These are phyloP conservation scores for Coluber constrictor DNA, from an alignment of 2,797 vertebrate species.

Conservation along the genomic window DNA sequence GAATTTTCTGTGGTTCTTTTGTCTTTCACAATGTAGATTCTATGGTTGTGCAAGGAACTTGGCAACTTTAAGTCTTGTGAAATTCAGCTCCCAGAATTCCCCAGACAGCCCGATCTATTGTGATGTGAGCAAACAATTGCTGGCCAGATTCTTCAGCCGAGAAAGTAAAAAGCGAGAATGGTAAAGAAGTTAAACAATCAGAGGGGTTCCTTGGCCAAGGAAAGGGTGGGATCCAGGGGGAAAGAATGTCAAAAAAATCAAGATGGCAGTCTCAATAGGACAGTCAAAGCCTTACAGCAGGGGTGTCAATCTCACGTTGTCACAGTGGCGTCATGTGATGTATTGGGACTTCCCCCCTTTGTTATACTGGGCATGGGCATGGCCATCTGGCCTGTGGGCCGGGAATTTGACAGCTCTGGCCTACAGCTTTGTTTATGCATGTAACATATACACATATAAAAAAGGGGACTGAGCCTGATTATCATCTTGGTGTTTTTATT, in stretches of 20 bases:
- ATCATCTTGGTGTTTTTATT: neutral
- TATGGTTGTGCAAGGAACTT: neutral
- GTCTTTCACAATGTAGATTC: neutral
- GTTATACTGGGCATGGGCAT: fast-evolving
- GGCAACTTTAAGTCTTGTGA: neutral
- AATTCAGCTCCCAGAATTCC: neutral
- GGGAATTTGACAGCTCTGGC: neutral
- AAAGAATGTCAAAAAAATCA: neutral
- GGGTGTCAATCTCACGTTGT: no score
- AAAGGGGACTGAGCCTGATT: neutral
- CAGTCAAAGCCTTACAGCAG: neutral
- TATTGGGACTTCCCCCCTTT: no score
- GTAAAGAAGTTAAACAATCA: neutral
- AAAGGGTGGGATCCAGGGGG: neutral
- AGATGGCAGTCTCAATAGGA: neutral
- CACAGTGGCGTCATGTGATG: no score
- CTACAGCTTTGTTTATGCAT: neutral
- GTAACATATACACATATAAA: neutral
- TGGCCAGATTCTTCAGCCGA: neutral
- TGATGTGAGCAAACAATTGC: neutral
- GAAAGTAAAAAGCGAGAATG: neutral
- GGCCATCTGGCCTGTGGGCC: no score
- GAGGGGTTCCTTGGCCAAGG: neutral
- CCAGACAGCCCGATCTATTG: neutral
- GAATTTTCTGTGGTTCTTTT: neutral